These are phyloP conservation scores for Oegoconia quadripuncta DNA, from an alignment of 2,888 invertebrate genomes.

Conservation along the genomic window DNA sequence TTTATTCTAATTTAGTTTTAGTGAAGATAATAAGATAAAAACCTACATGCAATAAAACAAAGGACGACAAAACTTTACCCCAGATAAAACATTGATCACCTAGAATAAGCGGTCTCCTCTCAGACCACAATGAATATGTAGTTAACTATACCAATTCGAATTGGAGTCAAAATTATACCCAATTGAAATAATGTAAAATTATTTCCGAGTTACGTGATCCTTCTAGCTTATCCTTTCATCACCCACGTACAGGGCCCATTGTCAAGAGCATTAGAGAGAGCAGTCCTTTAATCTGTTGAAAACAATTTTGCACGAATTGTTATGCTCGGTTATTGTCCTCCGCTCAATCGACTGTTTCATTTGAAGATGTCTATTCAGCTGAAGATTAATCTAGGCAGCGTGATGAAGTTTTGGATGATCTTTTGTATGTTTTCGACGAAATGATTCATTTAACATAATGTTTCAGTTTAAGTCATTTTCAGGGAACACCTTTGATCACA, in stretches of 20 bases:
- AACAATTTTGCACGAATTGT: constrained; percentile 57
- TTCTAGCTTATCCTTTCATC: neutral
- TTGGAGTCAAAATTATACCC: too few relatives aligned
- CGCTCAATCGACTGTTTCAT: constrained; percentile 24
- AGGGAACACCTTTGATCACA: too few relatives aligned
- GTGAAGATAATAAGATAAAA: too few relatives aligned
- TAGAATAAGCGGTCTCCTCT: too few relatives aligned
- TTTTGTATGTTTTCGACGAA: constrained; percentile 1
- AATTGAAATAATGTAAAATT: neutral
- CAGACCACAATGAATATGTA: too few relatives aligned
- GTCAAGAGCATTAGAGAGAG: constrained; percentile 53
- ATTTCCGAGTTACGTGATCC: neutral
- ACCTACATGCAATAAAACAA: too few relatives aligned
- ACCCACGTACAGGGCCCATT: constrained; percentile 36
- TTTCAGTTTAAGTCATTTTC: too few relatives aligned
- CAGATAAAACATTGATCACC: too few relatives aligned
- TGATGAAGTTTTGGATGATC: constrained; percentile 8
- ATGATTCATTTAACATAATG: too few relatives aligned
- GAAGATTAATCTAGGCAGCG: constrained; percentile 15
- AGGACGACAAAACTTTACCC: too few relatives aligned
- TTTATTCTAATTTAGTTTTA: too few relatives aligned
- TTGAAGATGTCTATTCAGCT: constrained; percentile 5
- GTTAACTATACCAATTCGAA: too few relatives aligned
- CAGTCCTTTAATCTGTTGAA: constrained; percentile 50
- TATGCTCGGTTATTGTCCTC: constrained; percentile 32